These are phyloP conservation scores for Blomia tropicalis DNA, from an alignment of 2,888 invertebrate genomes.

Conservation along the genomic window DNA sequence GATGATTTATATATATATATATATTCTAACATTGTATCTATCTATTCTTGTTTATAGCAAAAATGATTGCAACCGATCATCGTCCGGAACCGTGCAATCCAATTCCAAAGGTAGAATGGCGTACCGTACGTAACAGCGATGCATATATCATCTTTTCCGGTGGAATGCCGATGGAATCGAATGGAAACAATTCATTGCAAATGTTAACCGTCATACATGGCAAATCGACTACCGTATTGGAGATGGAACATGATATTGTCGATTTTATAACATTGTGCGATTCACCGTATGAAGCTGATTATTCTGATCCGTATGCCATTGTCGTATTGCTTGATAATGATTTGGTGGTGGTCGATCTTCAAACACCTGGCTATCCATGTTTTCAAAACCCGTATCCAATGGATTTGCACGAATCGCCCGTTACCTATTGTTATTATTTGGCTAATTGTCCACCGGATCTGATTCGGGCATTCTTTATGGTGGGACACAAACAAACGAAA, in stretches of 20 bases:
- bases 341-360: slow-evolving; percentile 90
- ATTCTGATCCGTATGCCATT: slow-evolving; percentile 93
- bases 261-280: slow-evolving; percentile 92
- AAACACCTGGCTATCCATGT: slow-evolving; percentile 86
- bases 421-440: slow-evolving; percentile 88
- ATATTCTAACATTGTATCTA: background rate
- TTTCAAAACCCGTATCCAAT: slow-evolving; percentile 97
- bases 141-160: slow-evolving; percentile 92
- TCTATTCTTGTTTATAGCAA: background rate
- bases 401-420: slow-evolving; percentile 97
- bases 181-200: slow-evolving; percentile 23
- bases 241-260: slow-evolving; percentile 96
- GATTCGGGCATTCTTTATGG: slow-evolving; percentile 93
- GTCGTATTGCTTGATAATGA: slow-evolving; percentile 94
- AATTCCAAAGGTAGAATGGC: slow-evolving; percentile 90
- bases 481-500: slow-evolving; percentile 48
- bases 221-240: slow-evolving; percentile 87
- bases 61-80: background rate
- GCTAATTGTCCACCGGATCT: slow-evolving; percentile 95
- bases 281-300: slow-evolving; percentile 59
- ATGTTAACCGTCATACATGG: slow-evolving; percentile 87
- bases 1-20: background rate
- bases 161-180: slow-evolving; percentile 45
- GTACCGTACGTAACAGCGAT: slow-evolving; percentile 64
- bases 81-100: slow-evolving; percentile 73